Evolutionary conservation across 2,797 vertebrate species (phyloP), one percentile per base, ranked within the genome.

Genomic region (Oophaga sylvatica): DNA sequence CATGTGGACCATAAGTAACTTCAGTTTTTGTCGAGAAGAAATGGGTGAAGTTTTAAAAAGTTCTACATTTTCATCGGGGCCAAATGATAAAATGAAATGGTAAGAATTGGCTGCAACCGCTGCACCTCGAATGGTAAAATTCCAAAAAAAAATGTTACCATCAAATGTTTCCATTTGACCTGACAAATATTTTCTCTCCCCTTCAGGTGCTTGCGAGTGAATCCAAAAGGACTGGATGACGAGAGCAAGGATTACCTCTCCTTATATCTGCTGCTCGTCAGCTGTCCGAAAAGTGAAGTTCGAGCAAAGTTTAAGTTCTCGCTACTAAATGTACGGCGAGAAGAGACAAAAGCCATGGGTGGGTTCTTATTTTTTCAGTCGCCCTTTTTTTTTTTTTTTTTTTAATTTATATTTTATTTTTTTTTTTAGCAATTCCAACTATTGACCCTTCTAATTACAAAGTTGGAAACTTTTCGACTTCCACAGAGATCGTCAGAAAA

Each of bases 1-100:
- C 93, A 99, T 99, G 98, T 99, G 98, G 98, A 99, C 97, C 95
- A 99, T 99, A 95, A 99, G 97, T 95, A 99, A 99, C 95, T 99
- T 99, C 94, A 99, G 98, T 93, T 99, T 99, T 95, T 99, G 98
- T 93, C 94, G 98, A 93, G 98, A 99, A 94, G 98, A 99, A 96
- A 99, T 99, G 97, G 98, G 98, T 77, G 98, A 99, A 94, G 97
- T 99, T 88, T 94, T 99, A 94, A 99, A 99, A 94, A 99, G 98
- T 93, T 99, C 98, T 81, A 98, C 97, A 41, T 99, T 99, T 94
- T 99, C 97, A 89, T 99, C 98, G 91, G 98, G 97, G 90, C 97
- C 98, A 84, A 99, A 97, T 93, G 98, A 99, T 94, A 99, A 99
- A 95, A 98, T 99, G 98, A 99, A 99, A 94, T 99, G 98, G 98